Conservation (phyloP, 2,113 vertebrate genomes). For the Chionodraco myersi region DNA sequence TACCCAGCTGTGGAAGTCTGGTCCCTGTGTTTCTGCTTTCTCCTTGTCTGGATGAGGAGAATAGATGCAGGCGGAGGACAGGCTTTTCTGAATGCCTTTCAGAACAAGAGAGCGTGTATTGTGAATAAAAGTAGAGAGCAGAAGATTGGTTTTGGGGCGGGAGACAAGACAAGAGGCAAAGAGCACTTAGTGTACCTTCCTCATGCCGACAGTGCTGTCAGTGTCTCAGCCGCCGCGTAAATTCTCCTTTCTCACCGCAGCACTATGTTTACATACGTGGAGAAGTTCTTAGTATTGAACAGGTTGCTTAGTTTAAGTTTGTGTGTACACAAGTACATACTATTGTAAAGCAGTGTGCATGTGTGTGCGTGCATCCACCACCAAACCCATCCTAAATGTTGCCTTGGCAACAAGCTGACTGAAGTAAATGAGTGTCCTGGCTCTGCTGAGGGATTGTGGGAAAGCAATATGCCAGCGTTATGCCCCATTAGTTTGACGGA, state of each 20-base stretch:
- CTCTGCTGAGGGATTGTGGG: slow-evolving; percentile 80
- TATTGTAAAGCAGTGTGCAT: slow-evolving; percentile 34
- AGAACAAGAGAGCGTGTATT: slow-evolving; percentile 63
- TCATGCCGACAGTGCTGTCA: slow-evolving; percentile 48
- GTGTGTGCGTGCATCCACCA: slow-evolving; percentile 61
- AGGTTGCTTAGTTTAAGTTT: slow-evolving; percentile 8
- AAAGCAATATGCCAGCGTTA: slow-evolving; percentile 83
- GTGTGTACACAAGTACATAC: slow-evolving; percentile 23
- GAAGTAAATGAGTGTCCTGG: slow-evolving; percentile 82
- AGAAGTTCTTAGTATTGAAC: slow-evolving; percentile 26
- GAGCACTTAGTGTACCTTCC: slow-evolving; percentile 69
- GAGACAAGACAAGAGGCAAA: slow-evolving; percentile 65
- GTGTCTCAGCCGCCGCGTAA: slow-evolving; percentile 46
- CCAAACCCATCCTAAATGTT: slow-evolving; percentile 79
- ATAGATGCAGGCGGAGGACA: slow-evolving; percentile 49
- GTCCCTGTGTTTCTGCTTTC: slow-evolving; percentile 46
- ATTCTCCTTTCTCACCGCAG: slow-evolving; percentile 40
- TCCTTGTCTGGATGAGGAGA: slow-evolving; percentile 50
- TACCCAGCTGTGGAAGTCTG: slow-evolving; percentile 35
- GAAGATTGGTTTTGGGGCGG: slow-evolving; percentile 64
- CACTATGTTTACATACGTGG: neutral
- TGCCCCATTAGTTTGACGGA: slow-evolving; percentile 84
- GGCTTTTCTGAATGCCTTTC: slow-evolving; percentile 59
- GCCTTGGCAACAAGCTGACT: slow-evolving; percentile 83
- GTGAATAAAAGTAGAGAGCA: slow-evolving; percentile 67